These are phyloP conservation scores for Clarias gariepinus DNA, from an alignment of 2,113 vertebrate species.

Conservation along the genomic window DNA sequence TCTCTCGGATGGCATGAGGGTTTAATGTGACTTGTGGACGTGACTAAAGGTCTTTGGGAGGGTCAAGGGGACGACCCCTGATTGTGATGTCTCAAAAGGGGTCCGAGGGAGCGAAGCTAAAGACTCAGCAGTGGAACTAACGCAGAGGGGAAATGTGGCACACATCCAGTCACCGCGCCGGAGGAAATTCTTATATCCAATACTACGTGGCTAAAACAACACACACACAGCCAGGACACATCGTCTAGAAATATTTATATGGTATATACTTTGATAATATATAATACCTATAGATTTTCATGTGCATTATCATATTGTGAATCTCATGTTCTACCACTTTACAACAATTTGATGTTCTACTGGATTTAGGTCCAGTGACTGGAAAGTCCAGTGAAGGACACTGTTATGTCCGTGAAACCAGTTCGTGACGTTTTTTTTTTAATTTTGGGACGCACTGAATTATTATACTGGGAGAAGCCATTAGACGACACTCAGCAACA, in stretches of 20 bases:
- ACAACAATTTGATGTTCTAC: neutral
- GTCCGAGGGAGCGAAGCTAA: conserved; percentile 7
- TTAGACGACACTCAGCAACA: neutral
- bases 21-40: conserved; percentile 55
- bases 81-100: conserved; percentile 38
- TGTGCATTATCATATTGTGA: neutral
- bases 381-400: too few relatives aligned
- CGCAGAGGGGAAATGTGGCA: neutral
- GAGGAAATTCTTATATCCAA: neutral
- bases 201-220: neutral
- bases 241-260: neutral
- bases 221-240: neutral
- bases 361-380: neutral
- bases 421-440: neutral
- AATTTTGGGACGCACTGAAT: neutral
- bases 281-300: neutral
- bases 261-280: neutral
- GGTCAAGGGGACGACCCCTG: conserved; percentile 58
- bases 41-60: conserved; percentile 62
- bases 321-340: neutral
- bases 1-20: conserved; percentile 51
- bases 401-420: neutral
- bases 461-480: neutral
- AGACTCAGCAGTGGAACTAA: conserved; percentile 23
- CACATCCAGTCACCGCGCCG: neutral